These are phyloP conservation scores for Toxotes lorentzi DNA, from an alignment of 2,797 vertebrate species.

Conservation along the genomic window DNA sequence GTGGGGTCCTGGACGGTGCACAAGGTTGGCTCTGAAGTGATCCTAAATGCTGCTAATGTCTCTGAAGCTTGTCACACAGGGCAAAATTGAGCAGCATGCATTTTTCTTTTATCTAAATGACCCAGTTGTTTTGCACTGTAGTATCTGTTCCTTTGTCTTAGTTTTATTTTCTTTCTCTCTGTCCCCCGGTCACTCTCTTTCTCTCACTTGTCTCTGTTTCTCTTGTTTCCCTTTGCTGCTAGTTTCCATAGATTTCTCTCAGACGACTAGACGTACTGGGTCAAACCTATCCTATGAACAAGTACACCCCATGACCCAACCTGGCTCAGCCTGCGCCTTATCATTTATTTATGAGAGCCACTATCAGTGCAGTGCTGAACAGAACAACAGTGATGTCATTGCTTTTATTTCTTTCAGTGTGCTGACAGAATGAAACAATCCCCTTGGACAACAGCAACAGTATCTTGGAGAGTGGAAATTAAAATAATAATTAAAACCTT, in stretches of 20 bases:
- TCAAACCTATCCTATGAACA: conserved; percentile 63
- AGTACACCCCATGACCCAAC: conserved; percentile 55
- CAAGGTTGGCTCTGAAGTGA: conserved; percentile 67
- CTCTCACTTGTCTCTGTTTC: background rate
- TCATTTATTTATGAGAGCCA: conserved; percentile 76
- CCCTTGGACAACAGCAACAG: background rate
- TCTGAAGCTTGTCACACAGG: conserved; percentile 49
- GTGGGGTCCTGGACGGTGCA: conserved; percentile 63
- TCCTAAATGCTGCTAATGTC: conserved; percentile 72
- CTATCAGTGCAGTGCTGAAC: conserved; percentile 57
- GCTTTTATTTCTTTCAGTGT: conserved; percentile 52
- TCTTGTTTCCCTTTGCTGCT: conserved; percentile 20
- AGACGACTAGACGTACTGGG: conserved; percentile 41
- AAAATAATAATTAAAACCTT: background rate
- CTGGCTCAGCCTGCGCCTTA: conserved; percentile 56
- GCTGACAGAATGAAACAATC: conserved; percentile 27
- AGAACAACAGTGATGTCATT: conserved; percentile 75
- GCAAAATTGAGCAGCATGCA: conserved; percentile 19
- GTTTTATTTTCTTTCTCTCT: conserved; percentile 13
- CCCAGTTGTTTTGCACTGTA: background rate
- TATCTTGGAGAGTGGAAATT: conserved; percentile 10
- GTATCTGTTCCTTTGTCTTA: conserved; percentile 5
- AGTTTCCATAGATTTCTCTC: conserved; percentile 42
- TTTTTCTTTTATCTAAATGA: conserved; percentile 45
- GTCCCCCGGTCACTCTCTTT: background rate